Base-by-base conservation (phyloP, 2,888 invertebrate genomes). In the Seira musarum region DNA sequence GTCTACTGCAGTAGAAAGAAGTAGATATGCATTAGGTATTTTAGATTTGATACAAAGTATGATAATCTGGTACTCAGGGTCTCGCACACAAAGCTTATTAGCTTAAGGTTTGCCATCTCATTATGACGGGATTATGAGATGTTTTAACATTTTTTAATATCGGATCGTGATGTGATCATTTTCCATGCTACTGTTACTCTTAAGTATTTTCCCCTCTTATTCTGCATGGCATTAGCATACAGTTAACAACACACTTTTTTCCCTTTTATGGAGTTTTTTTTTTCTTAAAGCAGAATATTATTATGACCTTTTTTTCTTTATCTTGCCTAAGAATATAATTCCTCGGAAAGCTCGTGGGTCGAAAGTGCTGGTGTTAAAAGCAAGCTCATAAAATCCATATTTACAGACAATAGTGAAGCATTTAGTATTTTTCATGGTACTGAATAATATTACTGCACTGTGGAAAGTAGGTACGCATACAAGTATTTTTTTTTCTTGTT, bases 301-400 rank as follows among this genome's bases (percentile, higher is more conserved):
- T 5, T 30, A 30, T 8, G 53, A 53, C 53, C 53, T 53, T 53
- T 53, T 53, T 53, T 17, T 8, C 8, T 30, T 53, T 53, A 53
- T 53, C 53, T 53, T 13, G 2, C 53, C 53, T 53, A 53, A 46
- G 63, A 30, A 49, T 30, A 71, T 78, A 78, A 67, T 78, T 78
- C 71, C 49, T 78, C 60, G 61, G 60, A 78, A 71, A 78, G 78
- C 78, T 78, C 78, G 66, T 66, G 78, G 67, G 61, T 77, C 53
- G 65, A 77, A 82, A 83, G n/a, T n/a, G n/a, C n/a, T 85, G 83
- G 85, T 85, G 85, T 85, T 85, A 85, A 85, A 84, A 85, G 84
- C 81, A 73, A 53, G 71, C 71, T 84, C 84, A 72, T 84, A 85
- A 83, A 84, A 85, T 74, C 70, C 76, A 78, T 78, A 71, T 72